Conservation (phyloP, 2,888 invertebrate genomes). For the Dryocosmus kuriphilus region DNA sequence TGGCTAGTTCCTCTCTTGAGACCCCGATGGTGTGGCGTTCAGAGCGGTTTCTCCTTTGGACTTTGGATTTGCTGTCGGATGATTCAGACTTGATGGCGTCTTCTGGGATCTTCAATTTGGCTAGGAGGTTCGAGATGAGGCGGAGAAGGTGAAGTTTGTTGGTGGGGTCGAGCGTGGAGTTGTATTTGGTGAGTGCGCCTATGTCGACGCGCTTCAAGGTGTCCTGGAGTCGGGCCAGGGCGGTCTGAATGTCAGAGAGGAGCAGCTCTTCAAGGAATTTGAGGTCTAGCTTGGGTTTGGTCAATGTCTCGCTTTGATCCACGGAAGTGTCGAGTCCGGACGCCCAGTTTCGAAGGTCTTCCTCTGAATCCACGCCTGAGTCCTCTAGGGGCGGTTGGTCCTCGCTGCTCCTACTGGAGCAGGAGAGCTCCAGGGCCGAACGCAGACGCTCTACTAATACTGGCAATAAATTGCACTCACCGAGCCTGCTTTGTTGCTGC, state of each 20-base stretch:
- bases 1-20: slow-evolving; percentile 88
- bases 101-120: slow-evolving; percentile 77
- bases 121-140: slow-evolving; percentile 85
- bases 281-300: slow-evolving; percentile 73
- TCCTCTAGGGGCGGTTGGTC: slow-evolving; percentile 65
- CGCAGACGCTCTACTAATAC: slow-evolving; percentile 77
- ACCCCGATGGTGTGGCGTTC: slow-evolving; percentile 91
- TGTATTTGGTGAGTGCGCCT: slow-evolving; percentile 79
- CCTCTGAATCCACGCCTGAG: slow-evolving; percentile 81
- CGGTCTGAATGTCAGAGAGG: slow-evolving; percentile 87
- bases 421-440: slow-evolving; percentile 74
- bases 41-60: slow-evolving; percentile 82
- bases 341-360: slow-evolving; percentile 81
- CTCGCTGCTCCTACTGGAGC: slow-evolving; percentile 61
- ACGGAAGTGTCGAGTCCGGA: slow-evolving; percentile 79
- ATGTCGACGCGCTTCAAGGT: slow-evolving; percentile 81
- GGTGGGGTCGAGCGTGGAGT: slow-evolving; percentile 78
- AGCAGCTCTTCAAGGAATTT: slow-evolving; percentile 81
- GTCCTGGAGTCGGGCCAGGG: slow-evolving; percentile 86
- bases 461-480: slow-evolving; percentile 77
- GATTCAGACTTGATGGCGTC: slow-evolving; percentile 74
- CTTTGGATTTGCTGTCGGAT: slow-evolving; percentile 56
- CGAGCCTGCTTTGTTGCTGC: slow-evolving; percentile 64
- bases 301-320: slow-evolving; percentile 76
- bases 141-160: slow-evolving; percentile 83